Evolutionary conservation across 2,888 invertebrate genomes (phyloP), one percentile per base, ranked within the genome.

Genomic region (Ischnus inquisitorius): DNA sequence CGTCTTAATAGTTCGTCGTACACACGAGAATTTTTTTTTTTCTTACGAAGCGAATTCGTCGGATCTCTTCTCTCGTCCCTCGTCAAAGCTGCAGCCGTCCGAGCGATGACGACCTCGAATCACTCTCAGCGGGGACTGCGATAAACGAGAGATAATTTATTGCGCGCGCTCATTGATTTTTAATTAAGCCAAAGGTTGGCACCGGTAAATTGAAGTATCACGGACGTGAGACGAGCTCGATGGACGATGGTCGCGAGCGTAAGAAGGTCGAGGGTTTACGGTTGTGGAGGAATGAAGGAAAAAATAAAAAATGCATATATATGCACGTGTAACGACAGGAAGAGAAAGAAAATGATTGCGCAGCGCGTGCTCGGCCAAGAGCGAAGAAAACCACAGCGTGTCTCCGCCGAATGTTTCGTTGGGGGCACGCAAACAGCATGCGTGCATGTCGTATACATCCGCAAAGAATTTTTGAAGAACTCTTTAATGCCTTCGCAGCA

Each of bases 381-480:
- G n/a, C 60, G 6, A 60, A 28, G 28, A 60, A 60, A 60, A 60
- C 60, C 60, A 60, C 60, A 60, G 60, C 60, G 60, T 60, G 60
- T 60, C 60, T 28, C 60, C 60, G 22, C n/a, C 28, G n/a, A 60
- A 14, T 14, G 28, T 60, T 60, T 34, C 25, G 28, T 16, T 54
- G 54, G 54, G 54, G 19, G 28, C 22, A 25, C n/a, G 28, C 22
- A 25, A 28, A 25, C 62, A 48, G 62, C 62, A 28, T 62, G 46
- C 25, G 74, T 62, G 74, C 62, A 74, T 60, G 62, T 62, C 62
- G 62, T 62, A 46, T 46, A 60, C 51, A 43, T 25, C 60, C 28
- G 25, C 60, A 72, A 60, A 12, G 65, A 54, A 48, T 51, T 22
- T 57, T 12, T 19, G 54, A 25, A 48, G n/a, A 43, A 25, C 43